Base-by-base conservation (phyloP, 1,140 invertebrate genomes). In the Euwallacea similis region DNA sequence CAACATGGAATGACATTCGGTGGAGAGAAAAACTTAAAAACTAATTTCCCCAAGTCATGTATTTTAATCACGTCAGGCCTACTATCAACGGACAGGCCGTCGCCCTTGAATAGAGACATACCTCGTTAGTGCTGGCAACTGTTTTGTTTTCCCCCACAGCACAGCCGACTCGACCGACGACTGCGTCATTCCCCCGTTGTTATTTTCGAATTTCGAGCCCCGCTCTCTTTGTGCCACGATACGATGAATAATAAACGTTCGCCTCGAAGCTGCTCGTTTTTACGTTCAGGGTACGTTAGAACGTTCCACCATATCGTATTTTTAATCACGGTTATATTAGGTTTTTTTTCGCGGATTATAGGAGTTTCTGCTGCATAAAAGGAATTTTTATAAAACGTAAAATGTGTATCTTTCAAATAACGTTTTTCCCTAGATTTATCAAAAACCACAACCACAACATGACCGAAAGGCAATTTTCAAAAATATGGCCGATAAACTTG, bases 141-240 rank as follows among this genome's bases (percentile, higher is more conserved):
- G 50, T 55, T 54, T 8, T 7, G 9, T 11, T 42, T n/a, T 60
- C 55, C 10, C 46, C 9, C 46, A 50, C 54, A 33, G 11, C 63
- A 50, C 63, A 55, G 47, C 21, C 53, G 42, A 55, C 46, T 66
- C 63, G 44, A 63, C 21, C 33, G 59, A 61, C 50, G 63, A 53
- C 63, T 66, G 63, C 63, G 63, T 66, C 63, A 66, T 66, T 66
- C 50, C 50, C 42, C 42, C 63, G 50, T 33, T 66, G 47, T 66
- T 66, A 66, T 66, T 66, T 66, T 66, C 63, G 50, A 66, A 55
- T 66, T 66, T 66, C 63, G 16, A 41, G 63, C 63, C 46, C 46
- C 9, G 21, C 42, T n/a, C 42, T 16, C 42, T 42, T 61, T 42
- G 21, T n/a, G 42, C 21, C 21, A 33, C 21, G 21, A 33, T 33